phyloP scores from a whole-genome alignment of 2,888 invertebrate genomes.

The Limnephilus rhombicus region DNA sequence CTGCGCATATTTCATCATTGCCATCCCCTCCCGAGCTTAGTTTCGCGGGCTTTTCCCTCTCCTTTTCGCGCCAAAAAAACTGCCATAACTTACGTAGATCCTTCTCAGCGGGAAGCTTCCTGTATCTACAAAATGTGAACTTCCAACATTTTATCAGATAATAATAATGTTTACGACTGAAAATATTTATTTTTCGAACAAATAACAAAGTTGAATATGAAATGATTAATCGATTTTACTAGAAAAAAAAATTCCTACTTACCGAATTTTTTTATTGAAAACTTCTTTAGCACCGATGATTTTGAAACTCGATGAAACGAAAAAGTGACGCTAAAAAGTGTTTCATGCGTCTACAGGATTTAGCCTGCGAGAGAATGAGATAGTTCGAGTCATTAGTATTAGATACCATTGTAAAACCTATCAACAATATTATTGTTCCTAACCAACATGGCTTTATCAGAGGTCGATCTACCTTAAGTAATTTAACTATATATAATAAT shows the following conservation, averaged over 20 bases:
- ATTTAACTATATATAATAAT: too few relatives aligned
- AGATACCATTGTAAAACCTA: too few relatives aligned
- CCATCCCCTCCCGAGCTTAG: conserved; percentile 43
- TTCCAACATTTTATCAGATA: not conserved
- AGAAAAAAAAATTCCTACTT: not conserved
- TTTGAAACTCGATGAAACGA: too few relatives aligned
- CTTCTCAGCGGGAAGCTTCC: conserved; percentile 19
- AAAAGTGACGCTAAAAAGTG: too few relatives aligned
- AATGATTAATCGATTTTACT: not conserved
- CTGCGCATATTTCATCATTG: conserved; percentile 54
- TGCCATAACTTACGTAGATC: conserved; percentile 53
- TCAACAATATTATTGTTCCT: too few relatives aligned
- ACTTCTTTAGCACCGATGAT: too few relatives aligned
- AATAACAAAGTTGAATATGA: not conserved
- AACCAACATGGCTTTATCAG: too few relatives aligned
- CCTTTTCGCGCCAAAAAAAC: conserved; percentile 35
- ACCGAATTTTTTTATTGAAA: too few relatives aligned
- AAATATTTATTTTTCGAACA: not conserved
- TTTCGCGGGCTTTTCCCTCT: conserved; percentile 42
- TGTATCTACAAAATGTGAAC: not conserved
- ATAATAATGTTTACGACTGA: not conserved
- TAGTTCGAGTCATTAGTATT: too few relatives aligned
- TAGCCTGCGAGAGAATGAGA: too few relatives aligned
- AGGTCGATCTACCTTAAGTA: too few relatives aligned
- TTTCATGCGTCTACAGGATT: too few relatives aligned